Percentiles rank a stretch among this genome's conserved stretches.
These are phyloP conservation scores for Erynnis tages DNA, from an alignment of 2,888 invertebrate genomes.

Conservation along the genomic window DNA sequence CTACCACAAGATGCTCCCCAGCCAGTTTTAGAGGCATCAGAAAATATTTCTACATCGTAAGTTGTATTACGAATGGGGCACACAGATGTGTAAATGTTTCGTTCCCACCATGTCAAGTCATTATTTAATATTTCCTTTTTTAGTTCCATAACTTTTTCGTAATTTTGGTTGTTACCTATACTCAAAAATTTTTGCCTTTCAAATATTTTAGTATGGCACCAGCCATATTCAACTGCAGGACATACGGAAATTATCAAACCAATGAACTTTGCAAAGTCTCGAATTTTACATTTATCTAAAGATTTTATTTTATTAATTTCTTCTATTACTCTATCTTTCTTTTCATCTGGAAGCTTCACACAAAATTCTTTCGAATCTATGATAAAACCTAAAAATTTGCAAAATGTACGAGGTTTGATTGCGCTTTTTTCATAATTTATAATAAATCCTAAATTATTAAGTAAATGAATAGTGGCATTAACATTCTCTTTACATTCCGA, in stretches of 20 bases:
- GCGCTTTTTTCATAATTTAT: constrained; percentile 21
- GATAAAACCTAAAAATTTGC: constrained; percentile 26
- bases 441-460: constrained; percentile 17
- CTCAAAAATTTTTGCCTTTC: constrained; percentile 10
- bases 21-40: constrained; percentile 9
- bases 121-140: background rate
- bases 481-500: background rate
- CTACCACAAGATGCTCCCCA: constrained; percentile 14
- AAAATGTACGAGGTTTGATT: background rate
- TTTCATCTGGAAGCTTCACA: constrained; percentile 4
- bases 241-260: constrained; percentile 22
- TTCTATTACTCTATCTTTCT: constrained; percentile 9
- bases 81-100: background rate
- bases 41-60: constrained; percentile 3
- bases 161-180: background rate
- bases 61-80: background rate
- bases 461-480: background rate
- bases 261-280: constrained; percentile 23
- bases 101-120: constrained; percentile 2
- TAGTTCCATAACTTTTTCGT: background rate
- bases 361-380: constrained; percentile 20
- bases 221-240: constrained; percentile 27
- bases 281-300: constrained; percentile 11
- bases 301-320: background rate
- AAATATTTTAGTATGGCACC: constrained; percentile 26